Conservation (phyloP, 2,888 invertebrate species). For the Drosophila formosana region DNA sequence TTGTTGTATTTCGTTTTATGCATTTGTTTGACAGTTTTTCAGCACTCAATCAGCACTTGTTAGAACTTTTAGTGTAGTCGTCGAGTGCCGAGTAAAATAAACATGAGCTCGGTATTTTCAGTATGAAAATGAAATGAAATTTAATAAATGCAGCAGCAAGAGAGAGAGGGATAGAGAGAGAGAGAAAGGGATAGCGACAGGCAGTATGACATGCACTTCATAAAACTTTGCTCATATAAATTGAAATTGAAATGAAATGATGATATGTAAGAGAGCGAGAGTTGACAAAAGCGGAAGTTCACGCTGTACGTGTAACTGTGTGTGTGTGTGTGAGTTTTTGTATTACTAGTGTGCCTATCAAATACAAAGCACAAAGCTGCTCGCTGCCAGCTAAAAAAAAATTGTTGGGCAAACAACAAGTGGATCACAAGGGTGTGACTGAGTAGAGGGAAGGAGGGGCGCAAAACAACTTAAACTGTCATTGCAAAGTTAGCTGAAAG, state of each 20-base stretch:
- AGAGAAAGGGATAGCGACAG: slow-evolving; percentile 34
- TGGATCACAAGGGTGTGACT: slow-evolving; percentile 46
- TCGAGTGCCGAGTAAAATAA: slow-evolving; percentile 70
- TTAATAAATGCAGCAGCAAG: slow-evolving; percentile 69
- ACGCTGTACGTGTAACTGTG: slow-evolving; percentile 15
- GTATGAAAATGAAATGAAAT: slow-evolving; percentile 71
- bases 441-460: not conserved
- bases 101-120: slow-evolving; percentile 63
- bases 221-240: slow-evolving; percentile 81
- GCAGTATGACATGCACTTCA: slow-evolving; percentile 76
- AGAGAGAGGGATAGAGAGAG: not conserved
- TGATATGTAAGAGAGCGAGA: slow-evolving; percentile 61
- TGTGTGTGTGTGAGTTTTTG: slow-evolving; percentile 10
- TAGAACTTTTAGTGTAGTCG: slow-evolving; percentile 73
- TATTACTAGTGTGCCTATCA: slow-evolving; percentile 45
- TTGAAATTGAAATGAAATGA: slow-evolving; percentile 75
- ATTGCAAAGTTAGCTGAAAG: slow-evolving; percentile 70
- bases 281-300: slow-evolving; percentile 56
- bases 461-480: slow-evolving; percentile 77
- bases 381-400: slow-evolving; percentile 40
- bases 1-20: slow-evolving; percentile 26
- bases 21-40: slow-evolving; percentile 74
- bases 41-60: slow-evolving; percentile 78
- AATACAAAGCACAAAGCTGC: slow-evolving; percentile 35
- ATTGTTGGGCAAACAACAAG: slow-evolving; percentile 76